phyloP scores from a whole-genome alignment of 1,140 invertebrate genomes.

The Dryas iulia region DNA sequence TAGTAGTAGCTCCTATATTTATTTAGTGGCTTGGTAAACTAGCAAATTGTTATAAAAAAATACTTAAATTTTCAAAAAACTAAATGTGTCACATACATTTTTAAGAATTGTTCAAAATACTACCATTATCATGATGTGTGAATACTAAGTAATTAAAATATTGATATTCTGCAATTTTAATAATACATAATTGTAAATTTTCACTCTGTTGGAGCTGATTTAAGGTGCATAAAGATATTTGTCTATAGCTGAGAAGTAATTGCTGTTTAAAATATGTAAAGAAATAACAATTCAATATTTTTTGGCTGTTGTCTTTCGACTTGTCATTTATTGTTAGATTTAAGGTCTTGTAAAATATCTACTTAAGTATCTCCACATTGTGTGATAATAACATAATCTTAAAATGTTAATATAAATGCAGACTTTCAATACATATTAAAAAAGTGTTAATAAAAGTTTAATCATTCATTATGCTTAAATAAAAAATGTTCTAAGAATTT shows the following conservation, averaged over 20 bases:
- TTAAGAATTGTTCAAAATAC: background rate
- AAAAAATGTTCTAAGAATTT: no score
- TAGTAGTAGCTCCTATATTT: conserved; percentile 27
- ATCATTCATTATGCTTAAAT: no score
- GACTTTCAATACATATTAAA: background rate
- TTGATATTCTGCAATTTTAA: background rate
- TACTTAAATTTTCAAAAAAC: background rate
- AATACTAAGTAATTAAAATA: background rate
- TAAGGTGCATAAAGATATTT: conserved; percentile 20
- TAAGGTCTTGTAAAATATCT: background rate
- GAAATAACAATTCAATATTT: background rate
- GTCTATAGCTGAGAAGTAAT: conserved; percentile 11
- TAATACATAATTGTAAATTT: conserved; percentile 16
- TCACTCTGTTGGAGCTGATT: conserved; percentile 24
- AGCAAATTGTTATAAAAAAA: conserved; percentile 32
- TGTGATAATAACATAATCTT: background rate
- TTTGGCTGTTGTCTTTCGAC: background rate
- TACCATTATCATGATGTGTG: no score
- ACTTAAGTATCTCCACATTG: background rate
- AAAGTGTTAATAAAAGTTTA: no score
- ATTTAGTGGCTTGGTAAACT: conserved; percentile 30
- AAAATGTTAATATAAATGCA: background rate
- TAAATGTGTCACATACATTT: background rate
- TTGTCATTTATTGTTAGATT: background rate
- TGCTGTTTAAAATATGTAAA: background rate